A percentile compares a stretch with the other conserved stretches of the same genome.
Conservation (phyloP, 1,140 invertebrate species). For the Microplitis demolitor region DNA sequence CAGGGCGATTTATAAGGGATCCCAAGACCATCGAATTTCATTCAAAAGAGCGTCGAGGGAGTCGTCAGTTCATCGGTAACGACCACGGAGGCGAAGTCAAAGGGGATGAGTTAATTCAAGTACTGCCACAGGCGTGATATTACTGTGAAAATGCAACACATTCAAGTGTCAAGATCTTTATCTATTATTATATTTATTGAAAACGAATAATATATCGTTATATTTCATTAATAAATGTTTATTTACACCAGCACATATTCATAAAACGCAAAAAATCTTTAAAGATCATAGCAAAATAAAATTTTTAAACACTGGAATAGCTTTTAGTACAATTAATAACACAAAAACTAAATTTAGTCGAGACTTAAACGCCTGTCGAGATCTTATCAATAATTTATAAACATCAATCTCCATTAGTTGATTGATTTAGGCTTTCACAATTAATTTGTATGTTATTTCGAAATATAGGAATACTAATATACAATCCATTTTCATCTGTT, state of each 20-base stretch:
- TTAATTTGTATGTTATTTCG: too few relatives aligned
- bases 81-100: not conserved
- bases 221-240: too few relatives aligned
- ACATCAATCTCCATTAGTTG: too few relatives aligned
- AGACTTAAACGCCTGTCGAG: too few relatives aligned
- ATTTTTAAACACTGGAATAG: not conserved
- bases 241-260: too few relatives aligned
- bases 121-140: not conserved
- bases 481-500: too few relatives aligned
- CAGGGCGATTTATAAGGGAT: conserved; percentile 9
- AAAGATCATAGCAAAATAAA: too few relatives aligned
- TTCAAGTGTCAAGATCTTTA: not conserved
- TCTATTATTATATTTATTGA: not conserved
- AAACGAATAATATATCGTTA: not conserved
- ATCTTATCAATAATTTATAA: too few relatives aligned
- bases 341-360: not conserved
- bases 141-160: not conserved
- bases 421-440: too few relatives aligned
- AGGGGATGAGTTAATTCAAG: conserved; percentile 18
- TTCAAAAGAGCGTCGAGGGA: conserved; percentile 17
- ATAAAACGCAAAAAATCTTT: too few relatives aligned
- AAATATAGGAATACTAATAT: too few relatives aligned
- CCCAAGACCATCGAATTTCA: conserved; percentile 18
- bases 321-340: not conserved
- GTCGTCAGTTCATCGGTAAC: conserved; percentile 18